A percentile compares a stretch with the other conserved stretches of the same genome.
Conservation (phyloP, 2,888 invertebrate genomes). For the Lycophotia porphyrea region DNA sequence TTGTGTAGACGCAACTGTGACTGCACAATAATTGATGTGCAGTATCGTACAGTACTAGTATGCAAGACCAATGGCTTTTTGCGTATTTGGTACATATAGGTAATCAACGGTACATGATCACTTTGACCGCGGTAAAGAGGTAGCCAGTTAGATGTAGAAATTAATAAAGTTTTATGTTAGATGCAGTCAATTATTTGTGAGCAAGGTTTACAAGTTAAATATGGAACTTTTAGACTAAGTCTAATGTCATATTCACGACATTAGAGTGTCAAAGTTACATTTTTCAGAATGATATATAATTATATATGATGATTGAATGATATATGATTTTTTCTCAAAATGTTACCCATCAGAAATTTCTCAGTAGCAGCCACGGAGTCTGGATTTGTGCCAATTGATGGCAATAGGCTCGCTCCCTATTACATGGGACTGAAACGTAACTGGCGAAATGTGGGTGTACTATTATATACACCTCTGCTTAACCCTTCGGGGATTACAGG, state of each 20-base stretch:
- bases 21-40: slow-evolving; percentile 33
- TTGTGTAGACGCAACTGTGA: slow-evolving; percentile 21
- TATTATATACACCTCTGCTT: too few species aligned
- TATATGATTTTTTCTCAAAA: too few species aligned
- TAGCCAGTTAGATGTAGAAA: slow-evolving; percentile 17
- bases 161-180: slow-evolving; percentile 14
- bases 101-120: slow-evolving; percentile 49
- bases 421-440: too few species aligned
- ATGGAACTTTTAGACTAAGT: background rate
- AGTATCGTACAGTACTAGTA: background rate
- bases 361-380: too few species aligned
- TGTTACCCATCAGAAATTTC: background rate
- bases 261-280: background rate
- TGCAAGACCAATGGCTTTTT: slow-evolving; percentile 53
- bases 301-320: too few species aligned
- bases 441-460: too few species aligned
- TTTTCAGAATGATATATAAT: too few species aligned
- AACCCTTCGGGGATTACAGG: background rate
- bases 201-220: background rate
- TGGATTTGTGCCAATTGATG: too few species aligned
- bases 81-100: slow-evolving; percentile 41
- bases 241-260: background rate
- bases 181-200: background rate
- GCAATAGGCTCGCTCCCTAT: too few species aligned
- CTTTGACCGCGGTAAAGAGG: slow-evolving; percentile 41